Base-by-base conservation (phyloP, 1,140 invertebrate species). In the Scylla paramamosain region DNA sequence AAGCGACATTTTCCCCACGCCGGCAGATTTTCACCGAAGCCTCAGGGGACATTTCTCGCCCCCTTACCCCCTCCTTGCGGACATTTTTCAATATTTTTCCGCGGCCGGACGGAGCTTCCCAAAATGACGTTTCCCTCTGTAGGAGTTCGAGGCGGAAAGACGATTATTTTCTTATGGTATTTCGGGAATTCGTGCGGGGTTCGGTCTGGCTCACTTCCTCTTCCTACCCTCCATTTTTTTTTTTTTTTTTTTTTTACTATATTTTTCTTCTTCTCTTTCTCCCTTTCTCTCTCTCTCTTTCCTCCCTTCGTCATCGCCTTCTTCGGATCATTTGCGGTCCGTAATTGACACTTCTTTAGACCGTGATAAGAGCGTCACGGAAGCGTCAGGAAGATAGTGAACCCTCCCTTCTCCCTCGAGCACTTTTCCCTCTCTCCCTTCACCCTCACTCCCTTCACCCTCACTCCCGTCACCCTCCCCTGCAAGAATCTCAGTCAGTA, bases 121-220 rank as follows among this genome's bases (percentile, higher is more conserved):
- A 77, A 77, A 77, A 77, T 25, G 67, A 2, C 67, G 6, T 77
- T 77, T 77, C 67, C 67, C 1, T 77, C 52, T 77, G 67, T 77
- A 77, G 20, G 67, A 77, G n/a, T 77, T 77, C 67, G 67, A n/a
- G 25, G 67, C n/a, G 67, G 67, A 77, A 77, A 77, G 8, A n/a
- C 67, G 67, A 77, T 77, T 77, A 77, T n/a, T 77, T 77, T 20
- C 67, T 77, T 77, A 77, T 77, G 67, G 67, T n/a, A 77, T 77
- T 77, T 77, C 67, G 20, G 20, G 12, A 20, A 77, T 77, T 77
- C 0, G 67, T 77, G 20, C 2, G 67, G 67, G 4, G 20, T n/a
- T 77, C 67, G 8, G 10, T 59, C 10, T n/a, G 67, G 67, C 67
- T n/a, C 16, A n/a, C 20, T n/a, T n/a, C n/a, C 20, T 7, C 20